phyloP scores from a whole-genome alignment of 2,888 invertebrate genomes.

The Acutogordius australiensis region DNA sequence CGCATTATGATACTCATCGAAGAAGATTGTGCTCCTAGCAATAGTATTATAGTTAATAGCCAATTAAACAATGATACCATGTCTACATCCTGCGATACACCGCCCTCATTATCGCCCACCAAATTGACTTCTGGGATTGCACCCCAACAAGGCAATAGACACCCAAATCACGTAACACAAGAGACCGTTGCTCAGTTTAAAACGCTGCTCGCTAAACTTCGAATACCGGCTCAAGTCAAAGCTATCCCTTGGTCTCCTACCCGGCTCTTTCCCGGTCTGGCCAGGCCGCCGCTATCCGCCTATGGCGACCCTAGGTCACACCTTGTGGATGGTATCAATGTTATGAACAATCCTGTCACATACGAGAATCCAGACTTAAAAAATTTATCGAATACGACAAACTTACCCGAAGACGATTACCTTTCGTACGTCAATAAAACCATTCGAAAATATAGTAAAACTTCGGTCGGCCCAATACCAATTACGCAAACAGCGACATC shows the following conservation, averaged over 20 bases:
- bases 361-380: background rate
- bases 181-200: background rate
- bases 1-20: constrained; percentile 29
- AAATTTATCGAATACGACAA: background rate
- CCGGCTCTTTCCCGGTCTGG: background rate
- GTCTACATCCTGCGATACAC: background rate
- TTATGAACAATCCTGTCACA: background rate
- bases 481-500: constrained; percentile 25
- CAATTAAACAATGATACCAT: background rate
- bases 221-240: background rate
- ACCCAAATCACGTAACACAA: background rate
- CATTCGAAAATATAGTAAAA: constrained; percentile 53
- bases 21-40: too few relatives aligned
- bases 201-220: background rate
- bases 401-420: background rate
- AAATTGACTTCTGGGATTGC: background rate
- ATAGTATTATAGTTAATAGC: too few relatives aligned
- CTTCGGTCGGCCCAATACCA: constrained; percentile 35
- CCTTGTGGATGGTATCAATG: background rate
- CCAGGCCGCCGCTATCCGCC: background rate
- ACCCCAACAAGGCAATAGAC: too few relatives aligned
- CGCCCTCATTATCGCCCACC: background rate
- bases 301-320: background rate
- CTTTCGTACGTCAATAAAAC: constrained; percentile 29
- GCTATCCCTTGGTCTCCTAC: background rate